These are phyloP conservation scores for Syngnathoides biaculeatus DNA, from an alignment of 2,113 vertebrate species.

Conservation along the genomic window DNA sequence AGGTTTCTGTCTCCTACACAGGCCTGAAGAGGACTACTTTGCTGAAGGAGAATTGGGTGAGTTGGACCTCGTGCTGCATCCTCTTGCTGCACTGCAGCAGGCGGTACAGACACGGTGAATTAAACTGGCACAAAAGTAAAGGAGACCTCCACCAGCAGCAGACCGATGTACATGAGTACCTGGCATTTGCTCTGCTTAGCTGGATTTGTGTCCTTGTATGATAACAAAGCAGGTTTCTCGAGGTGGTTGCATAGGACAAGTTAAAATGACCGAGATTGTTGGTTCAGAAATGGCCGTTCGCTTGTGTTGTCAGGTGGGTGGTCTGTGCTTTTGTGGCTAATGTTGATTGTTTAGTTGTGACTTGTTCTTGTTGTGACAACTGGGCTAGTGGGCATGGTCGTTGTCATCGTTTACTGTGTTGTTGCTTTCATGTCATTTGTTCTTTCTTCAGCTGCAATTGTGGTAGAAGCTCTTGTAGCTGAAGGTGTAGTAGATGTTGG, in stretches of 20 bases:
- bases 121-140: conserved; percentile 49
- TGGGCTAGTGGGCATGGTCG: not conserved
- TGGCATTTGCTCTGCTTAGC: conserved; percentile 47
- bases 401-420: conserved; percentile 3
- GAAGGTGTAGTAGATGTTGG: no score
- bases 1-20: conserved; percentile 12
- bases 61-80: conserved; percentile 47
- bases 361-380: not conserved
- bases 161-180: conserved; percentile 39
- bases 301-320: not conserved
- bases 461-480: not conserved
- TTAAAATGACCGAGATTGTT: conserved; percentile 24
- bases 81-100: conserved; percentile 50
- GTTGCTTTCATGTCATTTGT: conserved; percentile 6
- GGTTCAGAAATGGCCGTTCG: not conserved
- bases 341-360: not conserved
- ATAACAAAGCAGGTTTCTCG: not conserved
- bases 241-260: conserved; percentile 17
- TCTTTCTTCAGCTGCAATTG: not conserved
- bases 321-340: not conserved
- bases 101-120: conserved; percentile 51
- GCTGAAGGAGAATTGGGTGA: conserved; percentile 67
- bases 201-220: not conserved
- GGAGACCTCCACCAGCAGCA: conserved; percentile 60
- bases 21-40: conserved; percentile 63